These are phyloP conservation scores for Tridacna gigas DNA, from an alignment of 2,888 invertebrate genomes.

Conservation along the genomic window DNA sequence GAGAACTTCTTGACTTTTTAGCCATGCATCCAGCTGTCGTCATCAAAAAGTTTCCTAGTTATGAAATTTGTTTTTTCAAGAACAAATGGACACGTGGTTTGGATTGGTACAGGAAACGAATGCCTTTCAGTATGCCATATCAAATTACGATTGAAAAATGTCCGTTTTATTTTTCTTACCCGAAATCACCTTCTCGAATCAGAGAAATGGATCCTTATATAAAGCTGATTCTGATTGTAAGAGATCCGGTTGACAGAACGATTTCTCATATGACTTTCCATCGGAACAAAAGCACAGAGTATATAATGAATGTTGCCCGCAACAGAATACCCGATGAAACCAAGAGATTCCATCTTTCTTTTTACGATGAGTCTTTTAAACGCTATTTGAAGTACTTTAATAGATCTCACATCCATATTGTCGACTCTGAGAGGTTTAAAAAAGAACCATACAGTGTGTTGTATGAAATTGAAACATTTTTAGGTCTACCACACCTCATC, in stretches of 20 bases:
- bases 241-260: conserved; percentile 97
- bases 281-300: conserved; percentile 77
- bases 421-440: conserved; percentile 87
- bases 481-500: conserved; percentile 71
- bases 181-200: conserved; percentile 96
- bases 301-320: no score
- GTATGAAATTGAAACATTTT: conserved; percentile 74
- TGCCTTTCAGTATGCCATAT: conserved; percentile 93
- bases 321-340: no score
- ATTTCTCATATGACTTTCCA: conserved; percentile 96
- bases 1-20: conserved; percentile 84
- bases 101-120: conserved; percentile 94
- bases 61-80: conserved; percentile 99
- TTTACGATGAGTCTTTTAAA: conserved; percentile 89
- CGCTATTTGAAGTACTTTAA: conserved; percentile 97
- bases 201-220: conserved; percentile 96
- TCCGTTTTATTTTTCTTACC: conserved; percentile 97
- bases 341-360: conserved; percentile 37
- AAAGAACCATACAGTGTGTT: conserved; percentile 73
- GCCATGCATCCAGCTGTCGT: conserved; percentile 89
- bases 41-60: conserved; percentile 90
- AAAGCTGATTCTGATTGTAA: conserved; percentile 94
- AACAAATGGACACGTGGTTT: conserved; percentile 93
- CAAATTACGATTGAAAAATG: conserved; percentile 98
- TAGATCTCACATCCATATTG: conserved; percentile 94